These are phyloP conservation scores for Pemphigus obesinymphae DNA, from an alignment of 1,140 invertebrate genomes.

Conservation along the genomic window DNA sequence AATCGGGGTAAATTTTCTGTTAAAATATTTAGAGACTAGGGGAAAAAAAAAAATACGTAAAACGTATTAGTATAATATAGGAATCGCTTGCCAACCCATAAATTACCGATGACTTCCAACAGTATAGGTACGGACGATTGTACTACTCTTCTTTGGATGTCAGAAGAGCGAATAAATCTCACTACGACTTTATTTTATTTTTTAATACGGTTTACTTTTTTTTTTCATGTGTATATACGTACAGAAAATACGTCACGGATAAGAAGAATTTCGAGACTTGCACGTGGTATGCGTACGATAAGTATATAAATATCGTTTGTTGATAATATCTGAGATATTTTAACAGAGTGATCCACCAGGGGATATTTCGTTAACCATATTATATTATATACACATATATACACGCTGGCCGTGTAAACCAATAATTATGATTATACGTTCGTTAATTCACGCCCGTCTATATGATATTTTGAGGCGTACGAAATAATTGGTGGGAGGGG, in stretches of 20 bases:
- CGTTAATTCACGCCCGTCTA: conserved; percentile 6
- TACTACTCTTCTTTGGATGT: too few species aligned
- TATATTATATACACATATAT: not conserved
- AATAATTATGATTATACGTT: conserved; percentile 24
- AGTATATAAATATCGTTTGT: not conserved
- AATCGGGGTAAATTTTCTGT: not conserved
- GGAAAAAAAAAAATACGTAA: not conserved
- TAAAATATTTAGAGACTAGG: not conserved
- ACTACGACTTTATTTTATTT: not conserved
- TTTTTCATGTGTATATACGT: too few species aligned
- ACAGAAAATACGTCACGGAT: not conserved
- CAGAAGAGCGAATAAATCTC: not conserved
- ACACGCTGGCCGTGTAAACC: not conserved
- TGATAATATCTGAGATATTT: conserved; percentile 6
- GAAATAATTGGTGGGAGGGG: not conserved
- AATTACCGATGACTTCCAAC: conserved; percentile 21
- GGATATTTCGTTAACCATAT: not conserved
- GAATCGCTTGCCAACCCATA: conserved; percentile 34
- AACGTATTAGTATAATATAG: conserved; percentile 1
- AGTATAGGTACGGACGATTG: not conserved
- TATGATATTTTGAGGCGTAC: not conserved
- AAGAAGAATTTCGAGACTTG: too few species aligned
- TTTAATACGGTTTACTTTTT: not conserved
- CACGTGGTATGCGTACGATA: too few species aligned
- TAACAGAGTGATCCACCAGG: not conserved